Evolutionary conservation across 2,797 vertebrate genomes (phyloP).

Genomic region (Nyctibius grandis): DNA sequence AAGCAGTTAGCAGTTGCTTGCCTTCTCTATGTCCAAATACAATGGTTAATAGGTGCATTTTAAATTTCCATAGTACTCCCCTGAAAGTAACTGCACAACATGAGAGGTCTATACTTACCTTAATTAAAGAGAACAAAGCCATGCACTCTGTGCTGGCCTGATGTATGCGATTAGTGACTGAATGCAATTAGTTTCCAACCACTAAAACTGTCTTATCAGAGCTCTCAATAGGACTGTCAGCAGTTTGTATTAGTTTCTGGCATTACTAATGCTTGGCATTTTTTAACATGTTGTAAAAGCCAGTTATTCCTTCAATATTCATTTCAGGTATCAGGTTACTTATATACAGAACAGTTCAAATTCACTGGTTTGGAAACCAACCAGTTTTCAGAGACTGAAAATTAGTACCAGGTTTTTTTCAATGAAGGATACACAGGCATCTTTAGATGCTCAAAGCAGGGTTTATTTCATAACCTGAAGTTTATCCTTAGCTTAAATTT

Average conservation of each 20-base stretch:
- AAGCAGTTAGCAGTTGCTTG: neutral
- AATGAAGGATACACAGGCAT: neutral
- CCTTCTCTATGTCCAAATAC: neutral
- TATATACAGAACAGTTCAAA: neutral
- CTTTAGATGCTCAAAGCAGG: neutral
- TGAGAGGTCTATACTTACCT: neutral
- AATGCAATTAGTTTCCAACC: conserved; percentile 6
- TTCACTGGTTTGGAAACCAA: neutral
- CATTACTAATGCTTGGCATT: neutral
- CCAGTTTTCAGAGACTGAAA: neutral
- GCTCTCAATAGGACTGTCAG: neutral
- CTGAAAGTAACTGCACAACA: neutral
- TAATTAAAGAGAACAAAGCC: conserved; percentile 37
- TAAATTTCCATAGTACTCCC: neutral
- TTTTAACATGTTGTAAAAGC: neutral
- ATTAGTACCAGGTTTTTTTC: neutral
- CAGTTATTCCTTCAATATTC: neutral
- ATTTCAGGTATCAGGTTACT: neutral
- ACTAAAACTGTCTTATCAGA: neutral
- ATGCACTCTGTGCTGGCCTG: neutral
- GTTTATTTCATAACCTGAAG: neutral
- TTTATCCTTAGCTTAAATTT: neutral
- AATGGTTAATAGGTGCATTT: neutral
- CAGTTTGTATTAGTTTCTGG: neutral
- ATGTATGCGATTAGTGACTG: conserved; percentile 3